Base-by-base conservation (phyloP, 2,113 vertebrate species). In the Acrocephalus kingi region DNA sequence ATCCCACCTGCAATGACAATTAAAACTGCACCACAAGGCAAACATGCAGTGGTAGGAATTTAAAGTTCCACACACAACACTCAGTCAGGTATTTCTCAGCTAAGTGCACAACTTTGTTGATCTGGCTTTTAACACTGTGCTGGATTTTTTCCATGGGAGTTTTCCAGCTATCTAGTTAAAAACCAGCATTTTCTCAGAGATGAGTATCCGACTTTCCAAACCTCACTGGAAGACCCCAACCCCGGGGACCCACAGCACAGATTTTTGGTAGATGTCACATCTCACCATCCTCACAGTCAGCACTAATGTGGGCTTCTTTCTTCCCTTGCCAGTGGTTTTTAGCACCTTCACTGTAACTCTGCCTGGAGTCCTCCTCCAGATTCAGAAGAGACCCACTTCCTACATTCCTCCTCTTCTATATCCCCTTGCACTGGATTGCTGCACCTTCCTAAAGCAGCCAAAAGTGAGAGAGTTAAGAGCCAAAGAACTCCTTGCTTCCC, bases 151-250 rank as follows among this genome's bases (percentile, higher is more conserved):
- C 24, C 9, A 18, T 0, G 18, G 13, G n/a, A 68, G 14, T 68
- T 90, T 66, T 77, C 59, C n/a, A 79, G 15, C 35, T 20, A 54
- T 9, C 31, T 27, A 52, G 13, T 10, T 58, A 10, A 83, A 82
- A 91, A 80, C 9, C 0, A 20, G 6, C 1, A 28, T 67, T 93
- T 78, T 37, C 67, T 63, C 43, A 74, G 62, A 46, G 43, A 25
- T 6, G 13, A 0, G 0, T 35, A 82, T 7, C 2, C 0, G 21
- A 7, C 14, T 31, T 84, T 49, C 41, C 58, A 73, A 64, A 69
- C 39, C 8, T 56, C 8, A 0, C 15, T 31, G 28, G 27, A 78
- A 76, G 21, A 63, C 20, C n/a, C 74, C 1, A 7, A 30, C 46
- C 39, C 37, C 0, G 0, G 9, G 33, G 30, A 84, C 21, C 22